Evolutionary conservation across 2,113 vertebrate species (phyloP).

Genomic region (Physeter macrocephalus): DNA sequence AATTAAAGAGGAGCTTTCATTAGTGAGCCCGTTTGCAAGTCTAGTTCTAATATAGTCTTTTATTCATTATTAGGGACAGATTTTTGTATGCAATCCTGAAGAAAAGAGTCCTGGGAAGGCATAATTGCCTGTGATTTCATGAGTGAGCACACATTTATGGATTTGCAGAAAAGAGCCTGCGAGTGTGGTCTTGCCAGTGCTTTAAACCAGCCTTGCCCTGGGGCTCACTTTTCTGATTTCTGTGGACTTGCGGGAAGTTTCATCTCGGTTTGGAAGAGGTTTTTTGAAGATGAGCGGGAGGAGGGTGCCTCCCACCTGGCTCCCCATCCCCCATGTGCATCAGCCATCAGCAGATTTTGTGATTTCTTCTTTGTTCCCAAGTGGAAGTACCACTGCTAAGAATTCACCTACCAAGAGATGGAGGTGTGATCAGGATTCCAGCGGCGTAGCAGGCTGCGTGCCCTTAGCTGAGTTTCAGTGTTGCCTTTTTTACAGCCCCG

Average conservation of each 20-base stretch:
- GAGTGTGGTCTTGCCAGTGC: background rate
- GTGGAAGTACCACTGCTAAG: background rate
- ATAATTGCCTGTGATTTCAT: background rate
- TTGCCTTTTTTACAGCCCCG: fast-evolving
- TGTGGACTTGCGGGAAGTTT: background rate
- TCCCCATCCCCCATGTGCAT: fast-evolving
- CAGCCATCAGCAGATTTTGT: background rate
- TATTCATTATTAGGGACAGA: background rate
- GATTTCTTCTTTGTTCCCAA: background rate
- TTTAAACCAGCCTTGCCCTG: background rate
- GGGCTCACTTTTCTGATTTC: background rate
- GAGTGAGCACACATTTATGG: background rate
- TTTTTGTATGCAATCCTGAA: background rate
- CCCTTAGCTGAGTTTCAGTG: background rate
- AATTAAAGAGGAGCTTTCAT: background rate
- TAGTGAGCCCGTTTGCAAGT: background rate
- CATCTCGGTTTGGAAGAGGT: background rate
- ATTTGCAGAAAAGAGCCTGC: background rate
- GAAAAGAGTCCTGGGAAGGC: background rate
- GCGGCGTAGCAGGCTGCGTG: fast-evolving
- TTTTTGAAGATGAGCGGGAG: background rate
- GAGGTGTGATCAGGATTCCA: background rate
- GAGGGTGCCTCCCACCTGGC: background rate
- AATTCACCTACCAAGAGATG: background rate
- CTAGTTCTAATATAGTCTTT: background rate